phyloP scores from a whole-genome alignment of 2,888 invertebrate genomes.

The Diabrotica balteata region DNA sequence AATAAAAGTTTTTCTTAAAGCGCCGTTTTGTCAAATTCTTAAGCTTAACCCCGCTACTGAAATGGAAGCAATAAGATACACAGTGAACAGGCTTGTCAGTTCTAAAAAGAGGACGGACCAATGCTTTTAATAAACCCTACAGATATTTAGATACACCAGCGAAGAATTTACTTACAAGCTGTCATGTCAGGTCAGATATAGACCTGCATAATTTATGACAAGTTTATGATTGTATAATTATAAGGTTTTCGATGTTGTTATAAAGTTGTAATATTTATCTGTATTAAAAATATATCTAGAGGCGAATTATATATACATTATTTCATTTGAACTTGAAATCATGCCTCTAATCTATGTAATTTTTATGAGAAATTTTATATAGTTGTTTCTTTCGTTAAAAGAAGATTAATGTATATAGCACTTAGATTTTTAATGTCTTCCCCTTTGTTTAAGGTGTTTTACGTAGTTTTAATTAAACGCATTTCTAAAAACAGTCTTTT shows the following conservation, averaged over 20 bases:
- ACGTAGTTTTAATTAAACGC: no score
- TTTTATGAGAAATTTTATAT: no score
- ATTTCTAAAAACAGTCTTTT: no score
- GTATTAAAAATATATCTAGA: neutral
- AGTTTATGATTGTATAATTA: constrained; percentile 2
- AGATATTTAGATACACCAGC: neutral
- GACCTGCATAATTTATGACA: neutral
- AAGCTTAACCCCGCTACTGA: neutral
- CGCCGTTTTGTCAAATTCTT: no score
- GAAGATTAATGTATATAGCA: no score
- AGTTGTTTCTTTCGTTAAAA: no score
- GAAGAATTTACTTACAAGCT: neutral
- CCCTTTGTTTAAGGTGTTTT: no score
- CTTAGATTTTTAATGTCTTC: no score
- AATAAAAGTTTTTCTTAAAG: no score
- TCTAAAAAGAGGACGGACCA: neutral
- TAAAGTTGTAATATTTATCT: neutral
- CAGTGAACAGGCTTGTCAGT: neutral
- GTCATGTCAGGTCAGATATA: neutral
- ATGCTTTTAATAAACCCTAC: constrained; percentile 3
- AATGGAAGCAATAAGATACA: neutral
- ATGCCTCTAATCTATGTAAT: no score
- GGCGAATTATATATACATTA: neutral
- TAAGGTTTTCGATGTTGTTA: neutral
- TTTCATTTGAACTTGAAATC: no score